These are phyloP conservation scores for Nymphalis polychloros DNA, from an alignment of 2,888 invertebrate species.

Conservation along the genomic window DNA sequence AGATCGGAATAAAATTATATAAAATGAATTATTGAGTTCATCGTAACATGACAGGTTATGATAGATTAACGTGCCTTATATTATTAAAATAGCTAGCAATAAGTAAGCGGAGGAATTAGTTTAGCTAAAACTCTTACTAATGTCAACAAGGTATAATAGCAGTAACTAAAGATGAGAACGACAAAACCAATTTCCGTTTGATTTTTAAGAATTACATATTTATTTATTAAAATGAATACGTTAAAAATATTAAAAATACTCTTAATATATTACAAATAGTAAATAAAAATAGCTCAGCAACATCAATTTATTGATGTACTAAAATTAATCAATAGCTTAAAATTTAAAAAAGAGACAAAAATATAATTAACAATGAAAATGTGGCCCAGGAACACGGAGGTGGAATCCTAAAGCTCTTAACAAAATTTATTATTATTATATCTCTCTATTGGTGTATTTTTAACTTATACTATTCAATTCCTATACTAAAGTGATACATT, in stretches of 20 bases:
- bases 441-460: constrained; percentile 74
- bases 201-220: constrained; percentile 7
- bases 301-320: constrained; percentile 52
- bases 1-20: constrained; percentile 9
- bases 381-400: constrained; percentile 68
- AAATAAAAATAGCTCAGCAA: constrained; percentile 69
- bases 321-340: constrained; percentile 59
- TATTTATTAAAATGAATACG: constrained; percentile 1
- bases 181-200: constrained; percentile 1
- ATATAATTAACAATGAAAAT: constrained; percentile 56
- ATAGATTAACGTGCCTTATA: constrained; percentile 8
- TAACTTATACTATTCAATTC: constrained; percentile 79
- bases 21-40: not conserved
- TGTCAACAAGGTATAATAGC: constrained; percentile 44
- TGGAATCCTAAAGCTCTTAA: constrained; percentile 70
- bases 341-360: constrained; percentile 53
- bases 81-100: constrained; percentile 13
- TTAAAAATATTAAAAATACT: constrained; percentile 56
- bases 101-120: not conserved
- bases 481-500: constrained; percentile 70
- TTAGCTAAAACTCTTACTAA: constrained; percentile 43
- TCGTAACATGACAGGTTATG: not conserved
- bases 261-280: constrained; percentile 68
- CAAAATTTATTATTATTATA: constrained; percentile 61
- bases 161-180: not conserved